Conservation (phyloP, 2,113 vertebrate species). For the Leptobrachium leishanense region DNA sequence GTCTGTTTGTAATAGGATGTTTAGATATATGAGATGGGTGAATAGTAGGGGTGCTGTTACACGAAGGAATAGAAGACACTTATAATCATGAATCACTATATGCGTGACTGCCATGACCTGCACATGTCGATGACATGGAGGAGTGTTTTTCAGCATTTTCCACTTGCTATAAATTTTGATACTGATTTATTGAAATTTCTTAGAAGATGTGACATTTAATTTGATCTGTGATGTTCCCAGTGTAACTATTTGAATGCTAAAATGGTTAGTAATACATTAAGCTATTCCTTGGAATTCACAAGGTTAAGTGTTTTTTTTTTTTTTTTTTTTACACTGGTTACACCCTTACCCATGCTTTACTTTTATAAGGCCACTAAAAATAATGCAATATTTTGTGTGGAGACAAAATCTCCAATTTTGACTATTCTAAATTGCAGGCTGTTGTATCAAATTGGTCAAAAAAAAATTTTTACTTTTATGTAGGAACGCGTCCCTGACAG, state of each 20-base stretch:
- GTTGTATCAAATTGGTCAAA: no score
- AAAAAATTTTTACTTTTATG: neutral
- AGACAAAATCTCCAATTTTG: no score
- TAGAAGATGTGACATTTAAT: neutral
- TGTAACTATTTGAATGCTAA: neutral
- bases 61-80: constrained; percentile 62
- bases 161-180: constrained; percentile 46
- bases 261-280: no score
- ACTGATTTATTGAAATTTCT: neutral
- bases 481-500: constrained; percentile 95
- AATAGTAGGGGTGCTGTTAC: constrained; percentile 58
- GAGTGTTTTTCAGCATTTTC: constrained; percentile 56
- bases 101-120: constrained; percentile 65
- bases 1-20: constrained; percentile 64
- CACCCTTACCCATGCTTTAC: no score
- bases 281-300: no score
- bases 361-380: no score
- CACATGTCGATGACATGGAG: constrained; percentile 59
- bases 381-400: no score
- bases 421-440: no score
- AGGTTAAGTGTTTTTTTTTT: no score
- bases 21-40: constrained; percentile 65
- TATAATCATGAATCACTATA: constrained; percentile 63
- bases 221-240: neutral
- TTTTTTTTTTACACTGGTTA: no score